A percentile compares a stretch with the other conserved stretches of the same genome.
Conservation (phyloP, 1,140 invertebrate genomes). For the Pachyrhynchus sulphureomaculatus region DNA sequence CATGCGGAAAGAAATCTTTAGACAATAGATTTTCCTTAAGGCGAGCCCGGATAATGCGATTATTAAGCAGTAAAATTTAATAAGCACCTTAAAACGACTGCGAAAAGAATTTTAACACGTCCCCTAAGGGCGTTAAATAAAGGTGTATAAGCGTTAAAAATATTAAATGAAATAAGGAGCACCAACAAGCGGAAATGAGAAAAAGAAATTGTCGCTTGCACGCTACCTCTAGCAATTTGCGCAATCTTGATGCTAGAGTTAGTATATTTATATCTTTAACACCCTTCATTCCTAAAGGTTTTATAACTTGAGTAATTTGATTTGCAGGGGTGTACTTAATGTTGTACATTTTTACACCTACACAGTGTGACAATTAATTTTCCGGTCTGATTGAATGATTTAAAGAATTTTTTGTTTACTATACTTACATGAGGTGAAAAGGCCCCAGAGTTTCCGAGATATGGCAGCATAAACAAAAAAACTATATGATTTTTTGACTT, state of each 20-base stretch:
- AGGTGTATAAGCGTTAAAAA: conserved; percentile 47
- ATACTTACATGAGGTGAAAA: too few relatives aligned
- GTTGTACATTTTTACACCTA: too few relatives aligned
- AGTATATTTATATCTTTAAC: conserved; percentile 46
- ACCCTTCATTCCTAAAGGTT: conserved; percentile 37
- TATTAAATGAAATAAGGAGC: conserved; percentile 34
- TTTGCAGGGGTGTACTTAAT: conserved; percentile 6
- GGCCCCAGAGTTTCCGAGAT: too few relatives aligned
- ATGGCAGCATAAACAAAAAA: too few relatives aligned
- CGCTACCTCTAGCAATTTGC: conserved; percentile 43
- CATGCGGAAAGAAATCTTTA: conserved; percentile 28
- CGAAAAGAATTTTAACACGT: conserved; percentile 40
- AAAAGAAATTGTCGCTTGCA: conserved; percentile 40
- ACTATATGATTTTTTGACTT: too few relatives aligned
- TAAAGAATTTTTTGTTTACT: too few relatives aligned
- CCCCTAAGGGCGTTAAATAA: conserved; percentile 42
- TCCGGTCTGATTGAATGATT: too few relatives aligned
- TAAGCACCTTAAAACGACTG: conserved; percentile 45
- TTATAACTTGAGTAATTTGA: conserved; percentile 42
- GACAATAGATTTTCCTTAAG: conserved; percentile 41
- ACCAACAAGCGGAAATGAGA: conserved; percentile 34
- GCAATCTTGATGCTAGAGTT: conserved; percentile 45
- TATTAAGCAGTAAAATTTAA: conserved; percentile 47
- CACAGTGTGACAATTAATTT: too few relatives aligned
- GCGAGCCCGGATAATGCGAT: conserved; percentile 37